Evolutionary conservation across 2,888 invertebrate genomes (phyloP).

Genomic region (Eupithecia pulchellata): DNA sequence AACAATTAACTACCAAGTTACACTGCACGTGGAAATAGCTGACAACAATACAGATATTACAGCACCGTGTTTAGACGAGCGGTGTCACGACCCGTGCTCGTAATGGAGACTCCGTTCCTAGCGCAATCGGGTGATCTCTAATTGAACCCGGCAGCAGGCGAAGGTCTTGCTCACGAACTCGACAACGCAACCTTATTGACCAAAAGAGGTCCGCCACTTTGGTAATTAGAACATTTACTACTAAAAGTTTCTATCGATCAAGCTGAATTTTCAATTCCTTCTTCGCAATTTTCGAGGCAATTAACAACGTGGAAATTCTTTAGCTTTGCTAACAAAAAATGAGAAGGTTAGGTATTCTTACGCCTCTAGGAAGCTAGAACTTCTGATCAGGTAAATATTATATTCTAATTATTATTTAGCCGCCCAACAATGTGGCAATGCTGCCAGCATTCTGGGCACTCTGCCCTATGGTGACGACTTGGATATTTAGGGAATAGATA

Average conservation of each 20-base stretch:
- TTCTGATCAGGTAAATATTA: background rate
- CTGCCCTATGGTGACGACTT: no score
- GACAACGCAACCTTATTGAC: constrained; percentile 49
- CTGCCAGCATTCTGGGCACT: no score
- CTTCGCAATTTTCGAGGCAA: background rate
- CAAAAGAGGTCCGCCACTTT: constrained; percentile 47
- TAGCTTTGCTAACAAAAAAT: background rate
- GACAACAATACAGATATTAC: constrained; percentile 68
- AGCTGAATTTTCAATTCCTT: constrained; percentile 18
- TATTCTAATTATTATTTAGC: no score
- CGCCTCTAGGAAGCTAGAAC: background rate
- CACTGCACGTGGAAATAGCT: constrained; percentile 68
- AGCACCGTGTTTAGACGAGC: constrained; percentile 66
- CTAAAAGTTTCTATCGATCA: constrained; percentile 6
- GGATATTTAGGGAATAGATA: no score
- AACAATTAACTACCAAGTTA: constrained; percentile 47
- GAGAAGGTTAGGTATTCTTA: background rate
- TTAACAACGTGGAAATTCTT: background rate
- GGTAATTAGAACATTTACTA: constrained; percentile 32
- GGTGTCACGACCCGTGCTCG: constrained; percentile 69
- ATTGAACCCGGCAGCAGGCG: constrained; percentile 71
- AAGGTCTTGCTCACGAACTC: constrained; percentile 62
- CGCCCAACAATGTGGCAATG: no score
- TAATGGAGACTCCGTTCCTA: constrained; percentile 66
- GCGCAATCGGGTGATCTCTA: constrained; percentile 70